Conservation (phyloP, 2,888 invertebrate genomes). For the Gerris lacustris region DNA sequence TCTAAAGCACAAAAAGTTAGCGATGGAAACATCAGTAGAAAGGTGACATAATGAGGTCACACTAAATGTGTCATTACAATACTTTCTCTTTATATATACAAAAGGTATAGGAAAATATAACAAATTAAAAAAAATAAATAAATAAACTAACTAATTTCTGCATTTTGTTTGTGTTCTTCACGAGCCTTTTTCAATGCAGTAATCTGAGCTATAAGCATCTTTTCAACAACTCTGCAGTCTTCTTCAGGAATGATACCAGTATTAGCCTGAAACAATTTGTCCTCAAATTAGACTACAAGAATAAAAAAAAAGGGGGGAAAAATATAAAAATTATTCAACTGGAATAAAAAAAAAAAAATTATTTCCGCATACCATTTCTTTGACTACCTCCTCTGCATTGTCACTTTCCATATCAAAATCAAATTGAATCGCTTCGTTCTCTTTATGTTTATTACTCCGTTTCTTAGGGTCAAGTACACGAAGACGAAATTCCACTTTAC, state of each 20-base stretch:
- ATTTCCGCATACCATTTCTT: constrained; percentile 60
- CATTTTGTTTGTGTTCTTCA: constrained; percentile 39
- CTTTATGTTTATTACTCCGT: constrained; percentile 90
- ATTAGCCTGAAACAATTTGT: constrained; percentile 49
- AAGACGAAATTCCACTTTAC: constrained; percentile 76
- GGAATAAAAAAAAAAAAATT: not conserved
- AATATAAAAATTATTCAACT: not conserved
- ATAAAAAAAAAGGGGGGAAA: too few relatives aligned
- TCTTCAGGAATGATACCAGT: constrained; percentile 91
- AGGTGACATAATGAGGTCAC: too few relatives aligned
- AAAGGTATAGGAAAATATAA: too few relatives aligned
- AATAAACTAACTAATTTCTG: too few relatives aligned
- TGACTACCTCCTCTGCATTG: constrained; percentile 84
- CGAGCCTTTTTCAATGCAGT: constrained; percentile 55
- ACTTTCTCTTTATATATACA: too few relatives aligned
- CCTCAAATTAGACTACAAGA: too few relatives aligned
- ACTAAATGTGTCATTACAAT: too few relatives aligned
- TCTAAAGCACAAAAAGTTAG: too few relatives aligned
- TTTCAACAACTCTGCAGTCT: constrained; percentile 80
- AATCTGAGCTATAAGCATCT: constrained; percentile 80
- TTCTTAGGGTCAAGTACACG: constrained; percentile 95
- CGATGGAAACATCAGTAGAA: too few relatives aligned
- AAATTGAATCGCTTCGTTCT: constrained; percentile 98
- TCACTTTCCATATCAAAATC: constrained; percentile 88
- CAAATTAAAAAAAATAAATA: too few relatives aligned